Percentiles rank a stretch among this genome's conserved stretches.
phyloP scores from a whole-genome alignment of 2,797 vertebrate genomes.

The Artibeus jamaicensis region DNA sequence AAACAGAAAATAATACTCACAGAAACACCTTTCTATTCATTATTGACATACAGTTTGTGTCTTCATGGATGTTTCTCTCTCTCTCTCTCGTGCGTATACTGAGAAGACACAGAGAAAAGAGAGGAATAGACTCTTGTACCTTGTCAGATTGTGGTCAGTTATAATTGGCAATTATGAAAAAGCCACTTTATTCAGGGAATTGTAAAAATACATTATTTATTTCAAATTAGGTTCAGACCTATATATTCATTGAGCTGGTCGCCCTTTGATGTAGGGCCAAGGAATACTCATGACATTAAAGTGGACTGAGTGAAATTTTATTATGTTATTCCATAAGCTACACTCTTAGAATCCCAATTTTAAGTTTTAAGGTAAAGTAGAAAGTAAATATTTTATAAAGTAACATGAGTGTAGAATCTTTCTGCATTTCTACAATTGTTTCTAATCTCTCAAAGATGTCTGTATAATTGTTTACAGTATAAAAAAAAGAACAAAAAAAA shows the following conservation, averaged over 20 bases:
- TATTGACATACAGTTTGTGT: background rate
- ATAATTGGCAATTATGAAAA: background rate
- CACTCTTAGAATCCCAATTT: background rate
- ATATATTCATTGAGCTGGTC: background rate
- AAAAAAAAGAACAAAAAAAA: no score
- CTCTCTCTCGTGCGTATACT: background rate
- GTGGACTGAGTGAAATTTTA: background rate
- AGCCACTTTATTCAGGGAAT: background rate
- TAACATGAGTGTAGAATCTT: background rate
- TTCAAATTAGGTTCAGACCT: background rate
- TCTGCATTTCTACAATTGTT: background rate
- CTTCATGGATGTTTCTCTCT: background rate
- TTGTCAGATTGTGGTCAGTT: background rate
- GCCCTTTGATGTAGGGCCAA: background rate
- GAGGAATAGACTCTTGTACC: background rate
- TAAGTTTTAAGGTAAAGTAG: background rate
- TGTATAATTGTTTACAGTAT: background rate
- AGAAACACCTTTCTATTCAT: background rate
- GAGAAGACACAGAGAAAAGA: background rate
- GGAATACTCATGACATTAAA: background rate
- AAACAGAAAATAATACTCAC: background rate
- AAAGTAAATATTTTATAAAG: background rate
- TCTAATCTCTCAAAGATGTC: background rate
- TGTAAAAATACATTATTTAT: background rate
- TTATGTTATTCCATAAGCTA: background rate